A percentile compares a stretch with the other conserved stretches of the same genome.
Conservation (phyloP, 2,797 vertebrate genomes). For the Notolabrus celidotus region DNA sequence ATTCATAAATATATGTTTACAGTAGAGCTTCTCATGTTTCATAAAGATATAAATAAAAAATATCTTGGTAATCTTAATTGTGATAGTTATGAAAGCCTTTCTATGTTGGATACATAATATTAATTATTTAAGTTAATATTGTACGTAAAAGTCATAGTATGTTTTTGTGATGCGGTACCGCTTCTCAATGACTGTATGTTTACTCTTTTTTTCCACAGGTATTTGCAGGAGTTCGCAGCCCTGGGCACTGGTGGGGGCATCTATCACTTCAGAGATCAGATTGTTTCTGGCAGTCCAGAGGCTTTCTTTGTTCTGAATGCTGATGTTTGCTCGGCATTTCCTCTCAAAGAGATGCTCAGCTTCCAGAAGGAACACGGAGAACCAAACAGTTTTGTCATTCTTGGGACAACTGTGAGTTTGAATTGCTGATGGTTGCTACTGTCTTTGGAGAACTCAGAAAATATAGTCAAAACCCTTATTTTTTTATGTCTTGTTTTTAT, state of each 20-base stretch:
- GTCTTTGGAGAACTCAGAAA: neutral
- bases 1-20: neutral
- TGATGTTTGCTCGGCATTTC: conserved; percentile 96
- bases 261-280: conserved; percentile 99
- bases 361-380: conserved; percentile 89
- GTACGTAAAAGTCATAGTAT: neutral
- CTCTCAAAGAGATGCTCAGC: conserved; percentile 92
- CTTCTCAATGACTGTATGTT: conserved; percentile 30
- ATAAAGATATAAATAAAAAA: neutral
- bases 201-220: conserved; percentile 80
- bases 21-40: neutral
- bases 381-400: conserved; percentile 91
- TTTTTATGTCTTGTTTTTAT: neutral
- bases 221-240: conserved; percentile 95
- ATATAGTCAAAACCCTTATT: too few species aligned
- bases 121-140: neutral
- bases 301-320: conserved; percentile 95
- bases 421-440: neutral
- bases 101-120: neutral
- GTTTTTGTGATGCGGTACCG: conserved; percentile 6
- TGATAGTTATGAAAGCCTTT: neutral
- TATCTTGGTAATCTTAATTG: neutral
- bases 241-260: conserved; percentile 97
- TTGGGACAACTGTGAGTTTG: conserved; percentile 93
- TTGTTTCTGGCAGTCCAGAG: conserved; percentile 92